Evolutionary conservation across 92 coral and sea anemone species (phyloP), one percentile per base, ranked within the genome.

Genomic region (Bergia sp.): DNA sequence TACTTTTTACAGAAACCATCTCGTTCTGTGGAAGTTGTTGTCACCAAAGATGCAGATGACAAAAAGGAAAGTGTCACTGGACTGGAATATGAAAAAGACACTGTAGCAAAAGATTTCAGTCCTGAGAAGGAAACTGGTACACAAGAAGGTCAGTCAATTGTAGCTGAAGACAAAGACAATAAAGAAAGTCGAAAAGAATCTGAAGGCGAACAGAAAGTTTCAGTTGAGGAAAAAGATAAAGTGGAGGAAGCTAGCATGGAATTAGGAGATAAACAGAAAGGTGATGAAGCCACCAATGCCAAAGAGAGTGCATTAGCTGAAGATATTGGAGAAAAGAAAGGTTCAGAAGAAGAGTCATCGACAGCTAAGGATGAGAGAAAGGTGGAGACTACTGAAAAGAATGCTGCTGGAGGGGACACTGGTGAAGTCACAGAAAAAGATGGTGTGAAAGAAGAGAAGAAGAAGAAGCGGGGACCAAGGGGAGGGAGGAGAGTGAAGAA

Each of bases 401-500:
- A 42, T 20, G 13, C 78, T 13, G 53, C 37, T 1, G 87, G 36
- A 9, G 41, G 3, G 1, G 65, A 79, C 18, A 45, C 69, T 12
- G 39, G 20, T 29, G 84, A 12, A 36, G 85, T 3, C 37, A n/a
- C 69, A 6, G 29, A 57, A 66, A 37, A 47, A 80, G 84, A 41
- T 39, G 83, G 21, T 42, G 84, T 64, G 58, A 86, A 86, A 29
- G 89, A 86, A 29, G 89, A 86, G 73, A 86, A 86, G 73, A 75
- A 37, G 45, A 86, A 86, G 57, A 49, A 50, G 12, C 73, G 82
- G 37, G 89, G 89, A n/a, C 81, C 82, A 5, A 71, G 89, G 1
- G 89, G 82, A 29, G 83, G 83, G 12, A 86, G 89, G 76, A 57
- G 89, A 29, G 90, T 69, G 16, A 84, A 84, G 65, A 84, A 84